A percentile compares a stretch with the other conserved stretches of the same genome.
These are phyloP conservation scores for Rhodeus uyekii DNA, from an alignment of 2,797 vertebrate genomes.

Conservation along the genomic window DNA sequence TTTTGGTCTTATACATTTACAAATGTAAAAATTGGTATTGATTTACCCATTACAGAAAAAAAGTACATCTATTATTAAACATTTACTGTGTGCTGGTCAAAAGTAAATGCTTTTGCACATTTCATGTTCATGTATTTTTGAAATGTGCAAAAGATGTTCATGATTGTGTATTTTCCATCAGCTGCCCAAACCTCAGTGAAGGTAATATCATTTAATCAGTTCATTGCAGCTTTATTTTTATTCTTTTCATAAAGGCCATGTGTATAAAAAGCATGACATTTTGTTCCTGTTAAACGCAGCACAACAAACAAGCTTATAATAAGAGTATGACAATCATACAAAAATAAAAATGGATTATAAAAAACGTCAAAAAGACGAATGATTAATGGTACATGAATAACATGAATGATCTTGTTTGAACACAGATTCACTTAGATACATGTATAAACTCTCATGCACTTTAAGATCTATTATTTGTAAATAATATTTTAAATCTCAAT, in stretches of 20 bases:
- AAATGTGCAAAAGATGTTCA: not conserved
- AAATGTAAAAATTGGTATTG: not conserved
- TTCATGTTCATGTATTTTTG: not conserved
- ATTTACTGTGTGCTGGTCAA: not conserved
- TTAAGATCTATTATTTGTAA: not conserved
- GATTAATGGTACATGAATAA: not conserved
- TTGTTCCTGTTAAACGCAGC: not conserved
- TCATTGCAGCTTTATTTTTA: not conserved
- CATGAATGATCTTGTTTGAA: not conserved
- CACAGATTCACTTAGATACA: not conserved
- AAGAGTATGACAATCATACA: not conserved
- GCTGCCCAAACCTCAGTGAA: not conserved
- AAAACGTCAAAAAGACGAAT: not conserved
- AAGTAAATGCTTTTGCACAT: not conserved
- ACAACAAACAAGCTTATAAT: not conserved
- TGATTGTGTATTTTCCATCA: not conserved
- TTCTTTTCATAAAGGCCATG: not conserved
- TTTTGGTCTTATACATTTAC: not conserved
- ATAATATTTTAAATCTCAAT: not conserved
- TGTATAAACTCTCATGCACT: too few species aligned
- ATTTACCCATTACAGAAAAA: not conserved
- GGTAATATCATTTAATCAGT: not conserved
- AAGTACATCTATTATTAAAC: not conserved
- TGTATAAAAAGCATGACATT: not conserved
- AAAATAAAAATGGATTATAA: not conserved